These are phyloP conservation scores for Drosophila multiciliata DNA, from an alignment of 2,888 invertebrate genomes.

Conservation along the genomic window DNA sequence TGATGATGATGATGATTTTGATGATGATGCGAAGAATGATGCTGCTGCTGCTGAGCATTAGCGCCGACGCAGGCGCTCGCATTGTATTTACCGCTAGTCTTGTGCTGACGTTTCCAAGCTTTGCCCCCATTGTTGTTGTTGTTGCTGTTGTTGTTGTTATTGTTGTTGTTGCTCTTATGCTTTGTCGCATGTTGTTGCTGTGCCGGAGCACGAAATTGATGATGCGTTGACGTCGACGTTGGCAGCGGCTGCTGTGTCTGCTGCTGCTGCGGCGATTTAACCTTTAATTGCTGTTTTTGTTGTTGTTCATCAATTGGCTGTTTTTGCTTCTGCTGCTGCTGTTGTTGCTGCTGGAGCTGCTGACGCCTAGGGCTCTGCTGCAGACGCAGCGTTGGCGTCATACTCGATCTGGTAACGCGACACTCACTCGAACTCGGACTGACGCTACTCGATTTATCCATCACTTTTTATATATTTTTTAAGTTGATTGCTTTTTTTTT, in stretches of 20 bases:
- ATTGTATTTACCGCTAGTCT: slow-evolving; percentile 78
- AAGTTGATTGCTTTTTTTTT: neutral
- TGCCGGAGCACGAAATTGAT: slow-evolving; percentile 83
- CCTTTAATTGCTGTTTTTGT: slow-evolving; percentile 52
- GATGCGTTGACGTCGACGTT: slow-evolving; percentile 46
- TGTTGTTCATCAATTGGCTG: slow-evolving; percentile 33
- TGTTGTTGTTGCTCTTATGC: slow-evolving; percentile 53
- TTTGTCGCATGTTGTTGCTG: slow-evolving; percentile 71
- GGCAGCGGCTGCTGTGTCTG: neutral
- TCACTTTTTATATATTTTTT: slow-evolving; percentile 33
- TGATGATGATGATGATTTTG: slow-evolving; percentile 37
- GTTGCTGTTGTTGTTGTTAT: slow-evolving; percentile 1
- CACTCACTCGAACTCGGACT: slow-evolving; percentile 74
- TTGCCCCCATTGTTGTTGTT: slow-evolving; percentile 51
- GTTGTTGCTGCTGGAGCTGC: slow-evolving; percentile 49
- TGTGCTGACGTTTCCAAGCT: slow-evolving; percentile 83
- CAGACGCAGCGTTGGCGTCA: slow-evolving; percentile 71
- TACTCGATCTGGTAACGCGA: slow-evolving; percentile 75
- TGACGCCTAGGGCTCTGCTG: slow-evolving; percentile 70
- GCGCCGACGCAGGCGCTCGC: slow-evolving; percentile 61
- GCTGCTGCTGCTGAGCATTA: slow-evolving; percentile 45
- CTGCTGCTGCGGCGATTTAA: slow-evolving; percentile 66
- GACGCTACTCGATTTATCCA: slow-evolving; percentile 76
- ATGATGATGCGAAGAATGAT: slow-evolving; percentile 24
- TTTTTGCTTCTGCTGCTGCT: slow-evolving; percentile 29